Evolutionary conservation across 2,888 invertebrate genomes (phyloP), one percentile per base, ranked within the genome.

Genomic region (Aphodius granarius): DNA sequence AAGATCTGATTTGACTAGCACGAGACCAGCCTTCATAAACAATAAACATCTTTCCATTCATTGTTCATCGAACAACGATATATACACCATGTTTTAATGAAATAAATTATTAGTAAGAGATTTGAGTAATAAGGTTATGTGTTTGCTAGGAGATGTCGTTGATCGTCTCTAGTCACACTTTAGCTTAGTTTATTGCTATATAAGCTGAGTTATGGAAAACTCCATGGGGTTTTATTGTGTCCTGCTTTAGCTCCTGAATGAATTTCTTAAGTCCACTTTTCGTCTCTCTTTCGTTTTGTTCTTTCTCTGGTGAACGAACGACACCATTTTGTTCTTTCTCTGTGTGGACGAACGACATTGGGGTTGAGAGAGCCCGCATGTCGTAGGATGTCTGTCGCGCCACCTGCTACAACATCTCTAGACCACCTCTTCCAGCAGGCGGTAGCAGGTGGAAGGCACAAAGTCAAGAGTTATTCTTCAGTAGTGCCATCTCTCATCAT

Each of bases 401-500:
- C 76, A 76, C 76, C 76, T 76, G 76, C 76, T 74, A 23, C 74
- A 73, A 72, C 74, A 76, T 74, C 76, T 73, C 76, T 73, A 76
- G 73, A 71, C 71, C 62, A 74, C 21, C 43, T 62, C 66, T 64
- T 64, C 63, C 64, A 71, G 71, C 22, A 64, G 63, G 63, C 64
- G 71, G 43, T 64, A 66, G 73, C 76, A 76, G 76, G 76, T 76
- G 76, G 73, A 76, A 73, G 20, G 22, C 72, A 72, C 63, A 68
- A 21, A 68, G 21, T 68, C n/a, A 68, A 68, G 68, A 20, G 20
- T 68, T 68, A 21, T 19, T 22, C 21, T 20, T 68, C 66, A 18
- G 9, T 2, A 19, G 20, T 20, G 68, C 68, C 43, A 65, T 65
- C 65, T 18, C 19, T 65, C 19, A 65, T 65, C 19, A 65, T 65